Percentiles rank a stretch among this genome's conserved stretches.
phyloP scores from a whole-genome alignment of 2,888 invertebrate genomes.

The Biston stratarius region DNA sequence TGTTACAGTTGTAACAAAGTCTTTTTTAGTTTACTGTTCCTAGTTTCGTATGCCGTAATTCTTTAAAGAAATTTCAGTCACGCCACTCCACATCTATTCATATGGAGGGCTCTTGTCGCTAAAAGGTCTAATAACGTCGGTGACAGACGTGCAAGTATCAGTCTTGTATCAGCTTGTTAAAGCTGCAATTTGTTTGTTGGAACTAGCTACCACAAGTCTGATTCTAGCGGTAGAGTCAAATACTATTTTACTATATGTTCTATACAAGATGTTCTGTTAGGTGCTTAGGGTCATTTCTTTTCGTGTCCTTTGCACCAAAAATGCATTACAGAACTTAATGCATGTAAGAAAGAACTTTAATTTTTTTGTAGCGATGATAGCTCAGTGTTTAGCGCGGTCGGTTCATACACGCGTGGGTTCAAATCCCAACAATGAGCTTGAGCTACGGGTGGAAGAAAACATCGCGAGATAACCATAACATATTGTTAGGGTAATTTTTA shows the following conservation, averaged over 20 bases:
- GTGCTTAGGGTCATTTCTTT: conserved; percentile 79
- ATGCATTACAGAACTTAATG: too few species aligned
- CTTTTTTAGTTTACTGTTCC: conserved; percentile 56
- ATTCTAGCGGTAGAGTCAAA: conserved; percentile 57
- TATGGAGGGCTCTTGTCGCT: conserved; percentile 58
- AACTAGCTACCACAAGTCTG: conserved; percentile 33
- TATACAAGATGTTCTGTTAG: conserved; percentile 70
- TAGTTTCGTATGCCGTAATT: conserved; percentile 64
- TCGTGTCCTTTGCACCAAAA: conserved; percentile 53
- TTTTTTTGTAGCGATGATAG: too few species aligned
- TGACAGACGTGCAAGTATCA: conserved; percentile 52
- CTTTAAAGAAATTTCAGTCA: conserved; percentile 72
- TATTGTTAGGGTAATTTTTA: too few species aligned
- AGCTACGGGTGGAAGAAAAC: too few species aligned
- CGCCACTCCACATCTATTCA: conserved; percentile 75
- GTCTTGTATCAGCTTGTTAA: conserved; percentile 54
- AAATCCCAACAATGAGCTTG: too few species aligned
- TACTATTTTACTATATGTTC: conserved; percentile 68
- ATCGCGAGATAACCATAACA: too few species aligned
- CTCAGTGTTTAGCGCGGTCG: too few species aligned
- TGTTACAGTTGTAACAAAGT: conserved; percentile 60
- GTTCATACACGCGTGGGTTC: too few species aligned
- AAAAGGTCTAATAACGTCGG: conserved; percentile 51
- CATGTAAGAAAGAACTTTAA: too few species aligned
- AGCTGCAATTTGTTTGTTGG: conserved; percentile 50